A percentile compares a stretch with the other conserved stretches of the same genome.
Conservation (phyloP, 1,140 invertebrate genomes). For the Calliopsis andreniformis region DNA sequence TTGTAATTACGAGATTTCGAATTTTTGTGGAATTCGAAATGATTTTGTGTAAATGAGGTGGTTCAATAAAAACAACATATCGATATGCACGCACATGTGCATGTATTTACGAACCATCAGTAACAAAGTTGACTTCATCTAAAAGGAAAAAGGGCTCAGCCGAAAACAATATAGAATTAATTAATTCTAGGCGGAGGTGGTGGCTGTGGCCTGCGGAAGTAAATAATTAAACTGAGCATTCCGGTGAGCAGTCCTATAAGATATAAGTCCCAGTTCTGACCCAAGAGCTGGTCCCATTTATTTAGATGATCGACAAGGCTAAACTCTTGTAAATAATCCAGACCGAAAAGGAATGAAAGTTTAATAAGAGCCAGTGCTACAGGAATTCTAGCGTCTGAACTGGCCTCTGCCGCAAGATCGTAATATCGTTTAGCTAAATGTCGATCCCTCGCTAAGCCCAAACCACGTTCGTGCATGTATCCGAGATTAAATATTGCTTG, state of each 20-base stretch:
- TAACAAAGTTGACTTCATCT: constrained; percentile 44
- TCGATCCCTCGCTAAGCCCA: constrained; percentile 89
- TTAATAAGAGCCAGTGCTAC: constrained; percentile 96
- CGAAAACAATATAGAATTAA: constrained; percentile 17
- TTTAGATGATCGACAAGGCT: constrained; percentile 76
- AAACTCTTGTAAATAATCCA: constrained; percentile 88
- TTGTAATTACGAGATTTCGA: constrained; percentile 8
- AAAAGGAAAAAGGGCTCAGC: constrained; percentile 4
- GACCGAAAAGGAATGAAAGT: constrained; percentile 89
- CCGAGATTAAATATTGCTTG: constrained; percentile 99
- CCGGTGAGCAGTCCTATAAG: constrained; percentile 91
- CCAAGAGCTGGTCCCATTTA: constrained; percentile 82
- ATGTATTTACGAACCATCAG: constrained; percentile 49
- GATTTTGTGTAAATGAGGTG: constrained; percentile 27
- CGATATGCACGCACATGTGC: constrained; percentile 40
- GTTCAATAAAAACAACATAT: constrained; percentile 44
- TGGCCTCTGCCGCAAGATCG: constrained; percentile 97
- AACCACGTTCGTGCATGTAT: constrained; percentile 99
- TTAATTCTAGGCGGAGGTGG: constrained; percentile 69
- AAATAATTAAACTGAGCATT: constrained; percentile 91
- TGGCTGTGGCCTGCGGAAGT: constrained; percentile 86
- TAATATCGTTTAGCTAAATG: constrained; percentile 96
- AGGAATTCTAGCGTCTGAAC: constrained; percentile 96
- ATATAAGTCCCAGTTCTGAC: constrained; percentile 97
- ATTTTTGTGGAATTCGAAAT: not conserved